phyloP scores from a whole-genome alignment of 1,140 invertebrate species.

The Manduca sexta region DNA sequence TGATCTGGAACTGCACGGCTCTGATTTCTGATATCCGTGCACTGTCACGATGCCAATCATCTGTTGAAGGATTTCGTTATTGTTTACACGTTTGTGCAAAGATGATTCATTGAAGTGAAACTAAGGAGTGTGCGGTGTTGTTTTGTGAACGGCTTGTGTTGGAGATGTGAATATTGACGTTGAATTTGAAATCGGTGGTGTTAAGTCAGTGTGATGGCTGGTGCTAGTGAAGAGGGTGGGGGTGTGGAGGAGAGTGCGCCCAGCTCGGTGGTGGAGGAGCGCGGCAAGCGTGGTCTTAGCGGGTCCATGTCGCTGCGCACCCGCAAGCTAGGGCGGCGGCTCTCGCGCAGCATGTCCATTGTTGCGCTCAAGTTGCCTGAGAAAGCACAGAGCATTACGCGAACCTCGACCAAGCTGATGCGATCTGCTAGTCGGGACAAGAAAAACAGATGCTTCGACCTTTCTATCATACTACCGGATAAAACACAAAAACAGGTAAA shows the following conservation, averaged over 20 bases:
- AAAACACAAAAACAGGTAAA: constrained; percentile 74
- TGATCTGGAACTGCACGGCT: constrained; percentile 35
- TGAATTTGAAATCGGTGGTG: constrained; percentile 27
- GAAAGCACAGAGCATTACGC: constrained; percentile 62
- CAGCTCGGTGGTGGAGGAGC: constrained; percentile 24
- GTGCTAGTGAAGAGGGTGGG: constrained; percentile 49
- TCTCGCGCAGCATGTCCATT: constrained; percentile 73
- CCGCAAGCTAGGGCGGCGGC: constrained; percentile 67
- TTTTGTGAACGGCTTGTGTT: constrained; percentile 37
- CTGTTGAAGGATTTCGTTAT: constrained; percentile 28
- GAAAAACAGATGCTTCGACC: constrained; percentile 64
- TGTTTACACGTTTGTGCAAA: constrained; percentile 23
- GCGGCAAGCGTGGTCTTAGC: constrained; percentile 50
- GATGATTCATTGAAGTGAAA: constrained; percentile 51
- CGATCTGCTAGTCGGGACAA: constrained; percentile 49
- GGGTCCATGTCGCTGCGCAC: constrained; percentile 67
- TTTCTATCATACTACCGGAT: constrained; percentile 73
- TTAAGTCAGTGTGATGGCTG: constrained; percentile 55
- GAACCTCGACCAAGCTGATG: constrained; percentile 53
- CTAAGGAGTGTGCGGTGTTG: constrained; percentile 39
- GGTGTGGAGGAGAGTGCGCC: constrained; percentile 34
- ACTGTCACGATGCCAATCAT: constrained; percentile 52
- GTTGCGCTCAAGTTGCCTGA: constrained; percentile 72
- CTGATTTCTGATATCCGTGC: constrained; percentile 43
- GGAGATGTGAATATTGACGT: constrained; percentile 59